phyloP scores from a whole-genome alignment of 2,888 invertebrate species.

The Pristionchus japonicus region DNA sequence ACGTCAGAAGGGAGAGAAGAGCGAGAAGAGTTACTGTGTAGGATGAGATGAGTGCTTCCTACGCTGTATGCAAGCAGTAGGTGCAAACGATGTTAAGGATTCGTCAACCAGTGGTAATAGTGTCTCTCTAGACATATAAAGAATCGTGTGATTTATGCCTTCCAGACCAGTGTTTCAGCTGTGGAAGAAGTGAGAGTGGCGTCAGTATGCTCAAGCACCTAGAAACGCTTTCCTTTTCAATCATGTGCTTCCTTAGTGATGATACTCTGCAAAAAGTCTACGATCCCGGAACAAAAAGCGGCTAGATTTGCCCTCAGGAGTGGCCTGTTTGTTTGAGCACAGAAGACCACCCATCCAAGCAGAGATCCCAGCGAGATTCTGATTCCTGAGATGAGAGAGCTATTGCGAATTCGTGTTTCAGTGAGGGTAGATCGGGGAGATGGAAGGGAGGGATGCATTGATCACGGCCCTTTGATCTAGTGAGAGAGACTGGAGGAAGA shows the following conservation, averaged over 20 bases:
- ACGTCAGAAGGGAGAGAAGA: neutral
- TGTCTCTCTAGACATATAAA: too few relatives aligned
- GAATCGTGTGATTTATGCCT: neutral
- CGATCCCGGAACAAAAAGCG: conserved; percentile 29
- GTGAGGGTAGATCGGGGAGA: neutral
- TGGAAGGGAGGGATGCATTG: neutral
- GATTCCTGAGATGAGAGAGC: neutral
- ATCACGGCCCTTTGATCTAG: neutral
- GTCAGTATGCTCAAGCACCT: neutral
- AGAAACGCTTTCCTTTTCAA: neutral
- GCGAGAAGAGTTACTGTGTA: conserved; percentile 21
- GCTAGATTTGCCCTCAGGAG: conserved; percentile 21
- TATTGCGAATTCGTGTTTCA: conserved; percentile 1
- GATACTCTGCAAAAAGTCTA: neutral
- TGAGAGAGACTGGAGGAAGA: neutral
- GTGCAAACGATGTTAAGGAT: neutral
- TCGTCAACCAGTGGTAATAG: too few relatives aligned
- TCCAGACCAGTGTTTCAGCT: neutral
- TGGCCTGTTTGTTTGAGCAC: conserved; percentile 3
- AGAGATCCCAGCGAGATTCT: neutral
- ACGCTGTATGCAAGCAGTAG: neutral
- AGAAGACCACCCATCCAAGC: neutral
- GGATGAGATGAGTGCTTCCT: neutral
- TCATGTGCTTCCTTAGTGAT: neutral
- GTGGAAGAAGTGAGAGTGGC: neutral